These are phyloP conservation scores for Muscicapa comitata DNA, from an alignment of 2,797 vertebrate genomes.

Conservation along the genomic window DNA sequence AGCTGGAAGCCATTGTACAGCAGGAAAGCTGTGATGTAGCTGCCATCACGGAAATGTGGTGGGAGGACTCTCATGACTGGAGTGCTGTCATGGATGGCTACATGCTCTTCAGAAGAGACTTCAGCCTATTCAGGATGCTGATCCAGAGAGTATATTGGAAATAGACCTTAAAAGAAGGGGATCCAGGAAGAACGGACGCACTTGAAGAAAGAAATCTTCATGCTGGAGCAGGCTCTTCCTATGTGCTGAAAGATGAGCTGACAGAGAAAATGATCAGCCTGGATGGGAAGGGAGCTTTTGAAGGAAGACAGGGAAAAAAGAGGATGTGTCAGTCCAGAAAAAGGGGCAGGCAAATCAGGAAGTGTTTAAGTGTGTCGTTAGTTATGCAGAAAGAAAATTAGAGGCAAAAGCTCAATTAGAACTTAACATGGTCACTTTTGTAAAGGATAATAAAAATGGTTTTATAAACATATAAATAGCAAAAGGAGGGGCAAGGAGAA, in stretches of 20 bases:
- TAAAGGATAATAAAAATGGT: background rate
- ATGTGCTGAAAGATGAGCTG: background rate
- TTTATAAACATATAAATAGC: background rate
- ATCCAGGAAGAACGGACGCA: background rate
- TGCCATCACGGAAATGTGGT: fast-evolving
- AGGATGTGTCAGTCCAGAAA: background rate
- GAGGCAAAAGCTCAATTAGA: background rate
- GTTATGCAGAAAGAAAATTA: background rate
- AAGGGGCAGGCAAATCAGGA: background rate
- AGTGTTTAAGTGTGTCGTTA: background rate
- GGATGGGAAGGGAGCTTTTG: background rate
- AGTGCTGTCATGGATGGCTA: background rate
- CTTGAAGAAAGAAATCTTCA: background rate
- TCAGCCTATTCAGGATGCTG: background rate
- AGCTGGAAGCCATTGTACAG: background rate
- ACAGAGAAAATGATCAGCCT: background rate
- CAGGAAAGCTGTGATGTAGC: background rate
- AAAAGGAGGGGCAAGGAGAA: background rate
- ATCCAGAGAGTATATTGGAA: background rate
- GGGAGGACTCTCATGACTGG: background rate
- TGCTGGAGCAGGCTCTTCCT: background rate
- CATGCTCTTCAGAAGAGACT: background rate
- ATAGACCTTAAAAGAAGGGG: background rate
- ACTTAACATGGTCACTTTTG: background rate
- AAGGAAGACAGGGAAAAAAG: background rate